Percentiles rank a stretch among this genome's conserved stretches.
Evolutionary conservation across 37 sponge, comb jelly and placozoan species (phyloP).

Genomic region (Ianthella basta): DNA sequence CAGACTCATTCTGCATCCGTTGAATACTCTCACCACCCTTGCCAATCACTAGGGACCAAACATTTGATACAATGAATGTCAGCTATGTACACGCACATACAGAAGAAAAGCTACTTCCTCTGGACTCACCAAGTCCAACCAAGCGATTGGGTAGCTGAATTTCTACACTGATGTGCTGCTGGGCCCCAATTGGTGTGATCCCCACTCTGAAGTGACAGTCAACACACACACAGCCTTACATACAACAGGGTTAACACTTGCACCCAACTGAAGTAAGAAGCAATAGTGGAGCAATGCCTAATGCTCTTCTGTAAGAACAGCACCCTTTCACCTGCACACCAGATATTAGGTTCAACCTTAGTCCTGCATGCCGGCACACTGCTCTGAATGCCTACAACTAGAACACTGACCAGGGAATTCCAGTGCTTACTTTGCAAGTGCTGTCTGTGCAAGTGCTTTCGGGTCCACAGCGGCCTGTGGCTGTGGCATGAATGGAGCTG

Average conservation of each 20-base stretch:
- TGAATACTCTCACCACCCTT: conserved; percentile 87
- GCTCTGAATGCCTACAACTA: too few relatives aligned
- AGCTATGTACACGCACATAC: too few relatives aligned
- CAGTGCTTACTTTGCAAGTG: conserved; percentile 72
- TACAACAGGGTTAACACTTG: too few relatives aligned
- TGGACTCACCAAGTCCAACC: conserved; percentile 83
- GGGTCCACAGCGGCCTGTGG: conserved; percentile 24
- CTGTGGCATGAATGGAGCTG: not conserved
- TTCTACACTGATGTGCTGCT: conserved; percentile 75
- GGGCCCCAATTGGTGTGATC: not conserved
- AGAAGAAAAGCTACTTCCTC: not conserved
- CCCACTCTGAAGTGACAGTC: not conserved
- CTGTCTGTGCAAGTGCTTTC: conserved; percentile 73
- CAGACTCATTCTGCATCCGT: conserved; percentile 81
- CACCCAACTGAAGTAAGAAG: too few relatives aligned
- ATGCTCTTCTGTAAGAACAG: too few relatives aligned
- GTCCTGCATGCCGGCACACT: too few relatives aligned
- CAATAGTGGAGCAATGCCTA: too few relatives aligned
- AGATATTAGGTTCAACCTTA: too few relatives aligned
- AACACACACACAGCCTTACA: not conserved
- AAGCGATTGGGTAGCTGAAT: conserved; percentile 83
- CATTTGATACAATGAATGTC: not conserved
- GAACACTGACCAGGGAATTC: too few relatives aligned
- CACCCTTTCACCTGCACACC: too few relatives aligned
- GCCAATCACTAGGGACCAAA: conserved; percentile 80